Evolutionary conservation across 2,888 invertebrate species (phyloP).

Genomic region (Callyntrura sp.): DNA sequence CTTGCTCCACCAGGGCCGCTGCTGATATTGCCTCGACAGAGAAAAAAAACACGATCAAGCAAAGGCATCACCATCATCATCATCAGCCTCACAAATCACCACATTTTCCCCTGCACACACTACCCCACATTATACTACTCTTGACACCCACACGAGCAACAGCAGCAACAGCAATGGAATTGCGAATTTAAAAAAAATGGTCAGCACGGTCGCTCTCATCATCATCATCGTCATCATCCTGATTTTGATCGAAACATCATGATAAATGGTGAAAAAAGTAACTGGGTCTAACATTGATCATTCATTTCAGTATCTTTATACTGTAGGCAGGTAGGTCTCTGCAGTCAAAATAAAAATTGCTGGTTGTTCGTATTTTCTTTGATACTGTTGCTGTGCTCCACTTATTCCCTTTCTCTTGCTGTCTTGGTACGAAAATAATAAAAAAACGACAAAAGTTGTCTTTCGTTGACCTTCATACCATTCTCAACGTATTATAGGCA

Average conservation of each 20-base stretch:
- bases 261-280: conserved; percentile 30
- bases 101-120: conserved; percentile 16
- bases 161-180: no score
- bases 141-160: conserved; percentile 36
- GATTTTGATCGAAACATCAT: not conserved
- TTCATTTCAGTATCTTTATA: not conserved
- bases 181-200: conserved; percentile 25
- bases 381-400: not conserved
- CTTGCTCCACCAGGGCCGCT: not conserved
- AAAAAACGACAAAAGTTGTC: conserved; percentile 6
- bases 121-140: not conserved
- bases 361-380: not conserved
- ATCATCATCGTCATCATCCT: not conserved
- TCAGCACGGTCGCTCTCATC: not conserved
- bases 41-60: conserved; percentile 14
- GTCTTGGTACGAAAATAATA: not conserved
- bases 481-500: not conserved
- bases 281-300: conserved; percentile 18
- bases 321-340: not conserved
- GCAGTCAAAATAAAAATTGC: not conserved
- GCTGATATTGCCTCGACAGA: not conserved
- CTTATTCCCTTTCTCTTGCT: not conserved
- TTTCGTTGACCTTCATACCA: conserved; percentile 31
- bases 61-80: not conserved
- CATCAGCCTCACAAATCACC: conserved; percentile 13